phyloP scores from a whole-genome alignment of 2,113 vertebrate species.

The Stercorarius parasiticus region DNA sequence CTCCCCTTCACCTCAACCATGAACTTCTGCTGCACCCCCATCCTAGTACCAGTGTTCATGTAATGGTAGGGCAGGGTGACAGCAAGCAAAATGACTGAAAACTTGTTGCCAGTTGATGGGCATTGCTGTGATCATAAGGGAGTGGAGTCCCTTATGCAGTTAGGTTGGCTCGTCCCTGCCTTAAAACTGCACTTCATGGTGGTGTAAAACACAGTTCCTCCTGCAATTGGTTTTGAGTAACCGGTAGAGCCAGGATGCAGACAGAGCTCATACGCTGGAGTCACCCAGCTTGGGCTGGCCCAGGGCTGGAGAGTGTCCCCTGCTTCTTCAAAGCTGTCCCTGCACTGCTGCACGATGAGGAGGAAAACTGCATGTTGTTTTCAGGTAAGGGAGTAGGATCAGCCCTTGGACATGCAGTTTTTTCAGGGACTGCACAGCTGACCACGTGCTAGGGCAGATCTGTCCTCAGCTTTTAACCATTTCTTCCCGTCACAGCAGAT shows the following conservation, averaged over 20 bases:
- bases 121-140: not conserved
- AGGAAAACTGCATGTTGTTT: not conserved
- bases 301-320: not conserved
- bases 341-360: not conserved
- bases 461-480: not conserved
- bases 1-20: no score
- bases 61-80: not conserved
- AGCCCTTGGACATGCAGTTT: not conserved
- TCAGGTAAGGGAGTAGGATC: not conserved
- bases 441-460: not conserved
- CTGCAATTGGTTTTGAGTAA: not conserved
- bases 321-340: not conserved
- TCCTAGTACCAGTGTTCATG: not conserved
- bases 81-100: not conserved
- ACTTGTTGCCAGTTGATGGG: not conserved
- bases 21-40: not conserved
- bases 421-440: not conserved
- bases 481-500: not conserved
- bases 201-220: not conserved
- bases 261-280: not conserved
- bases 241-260: accelerated
- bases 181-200: not conserved
- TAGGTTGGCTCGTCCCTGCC: not conserved
- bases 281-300: not conserved
- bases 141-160: not conserved